Percentiles rank a stretch among this genome's conserved stretches.
phyloP scores from a whole-genome alignment of 2,888 invertebrate species.

The Saturnia japonica region DNA sequence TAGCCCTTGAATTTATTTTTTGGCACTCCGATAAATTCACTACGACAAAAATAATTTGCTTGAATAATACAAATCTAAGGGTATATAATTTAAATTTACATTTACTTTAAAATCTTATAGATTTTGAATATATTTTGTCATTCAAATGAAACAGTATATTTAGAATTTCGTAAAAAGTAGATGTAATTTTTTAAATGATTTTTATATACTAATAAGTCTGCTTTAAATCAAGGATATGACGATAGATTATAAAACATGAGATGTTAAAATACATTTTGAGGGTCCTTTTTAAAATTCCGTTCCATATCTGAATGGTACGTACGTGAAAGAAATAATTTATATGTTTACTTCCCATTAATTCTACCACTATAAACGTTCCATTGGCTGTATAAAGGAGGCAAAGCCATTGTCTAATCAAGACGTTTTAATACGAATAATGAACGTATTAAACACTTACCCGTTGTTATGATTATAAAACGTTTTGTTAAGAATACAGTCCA shows the following conservation, averaged over 20 bases:
- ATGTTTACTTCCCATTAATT: slow-evolving; percentile 12
- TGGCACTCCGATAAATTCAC: too few relatives aligned
- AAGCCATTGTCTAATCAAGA: slow-evolving; percentile 11
- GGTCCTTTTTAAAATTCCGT: slow-evolving; percentile 12
- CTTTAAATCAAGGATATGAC: neutral
- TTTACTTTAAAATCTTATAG: too few relatives aligned
- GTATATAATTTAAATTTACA: too few relatives aligned
- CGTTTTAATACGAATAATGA: slow-evolving; percentile 14
- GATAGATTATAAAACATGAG: neutral
- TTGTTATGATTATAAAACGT: slow-evolving; percentile 24
- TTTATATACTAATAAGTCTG: neutral
- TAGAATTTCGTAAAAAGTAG: neutral
- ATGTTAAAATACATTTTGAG: neutral
- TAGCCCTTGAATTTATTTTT: too few relatives aligned
- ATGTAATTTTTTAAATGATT: neutral
- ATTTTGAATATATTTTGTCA: too few relatives aligned
- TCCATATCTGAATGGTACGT: neutral
- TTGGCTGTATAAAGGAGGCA: neutral
- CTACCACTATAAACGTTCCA: slow-evolving; percentile 10
- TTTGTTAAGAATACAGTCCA: slow-evolving; percentile 30
- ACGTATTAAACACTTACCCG: slow-evolving; percentile 18
- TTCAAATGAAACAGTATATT: neutral
- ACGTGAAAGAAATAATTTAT: slow-evolving; percentile 7
- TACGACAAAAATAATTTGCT: too few relatives aligned
- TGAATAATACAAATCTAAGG: too few relatives aligned